Conservation (phyloP, 2,113 vertebrate genomes). For the Cricetomys ansorgei region DNA sequence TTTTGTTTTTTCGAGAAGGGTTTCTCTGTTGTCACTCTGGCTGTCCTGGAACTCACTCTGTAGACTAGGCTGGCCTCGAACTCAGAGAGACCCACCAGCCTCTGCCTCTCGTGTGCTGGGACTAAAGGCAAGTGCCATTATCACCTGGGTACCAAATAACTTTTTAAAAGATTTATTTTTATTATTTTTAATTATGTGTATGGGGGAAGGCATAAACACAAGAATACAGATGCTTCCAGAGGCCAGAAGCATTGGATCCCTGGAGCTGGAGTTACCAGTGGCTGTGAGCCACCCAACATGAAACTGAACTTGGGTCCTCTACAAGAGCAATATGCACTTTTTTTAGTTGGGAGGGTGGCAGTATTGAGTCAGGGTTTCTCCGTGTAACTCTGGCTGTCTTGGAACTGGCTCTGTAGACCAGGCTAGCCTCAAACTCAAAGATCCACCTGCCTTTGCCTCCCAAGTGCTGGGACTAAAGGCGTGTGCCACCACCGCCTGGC, state of each 20-base stretch:
- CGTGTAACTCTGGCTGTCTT: neutral
- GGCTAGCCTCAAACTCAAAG: neutral
- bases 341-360: too few species aligned
- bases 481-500: neutral
- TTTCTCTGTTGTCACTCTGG: too few species aligned
- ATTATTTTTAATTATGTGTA: neutral
- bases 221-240: neutral
- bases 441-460: neutral
- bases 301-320: neutral
- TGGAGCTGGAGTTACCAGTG: neutral
- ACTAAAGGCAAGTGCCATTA: too few species aligned
- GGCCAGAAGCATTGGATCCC: neutral
- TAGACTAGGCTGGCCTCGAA: too few species aligned
- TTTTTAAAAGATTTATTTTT: neutral
- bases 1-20: too few species aligned
- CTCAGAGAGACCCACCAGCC: too few species aligned
- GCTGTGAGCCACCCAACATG: neutral
- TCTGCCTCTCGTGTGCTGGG: too few species aligned
- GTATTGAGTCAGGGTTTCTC: neutral
- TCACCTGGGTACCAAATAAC: too few species aligned
- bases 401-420: neutral
- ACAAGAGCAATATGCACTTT: neutral
- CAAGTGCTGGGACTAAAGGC: neutral
- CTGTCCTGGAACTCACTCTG: too few species aligned
- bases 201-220: neutral